Base-by-base conservation (phyloP, 2,113 vertebrate species). In the rabbit (Oryctolagus cuniculus) region DNA sequence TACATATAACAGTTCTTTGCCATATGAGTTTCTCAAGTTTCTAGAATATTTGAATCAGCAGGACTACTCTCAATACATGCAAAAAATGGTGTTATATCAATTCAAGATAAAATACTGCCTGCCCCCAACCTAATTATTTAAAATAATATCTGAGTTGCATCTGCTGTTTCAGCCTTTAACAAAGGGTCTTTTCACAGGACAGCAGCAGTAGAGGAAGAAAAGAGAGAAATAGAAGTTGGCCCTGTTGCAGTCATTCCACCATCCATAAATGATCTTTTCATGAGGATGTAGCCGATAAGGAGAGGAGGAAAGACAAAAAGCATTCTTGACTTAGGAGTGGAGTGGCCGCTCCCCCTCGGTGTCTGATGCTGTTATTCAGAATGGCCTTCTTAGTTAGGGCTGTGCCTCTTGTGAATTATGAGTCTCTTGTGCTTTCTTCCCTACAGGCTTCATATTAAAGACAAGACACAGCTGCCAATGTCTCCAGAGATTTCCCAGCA, bases 381-480 rank as follows among this genome's bases (percentile, higher is more conserved):
- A 81, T 80, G 89, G 79, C 89, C 92, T 90, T 93, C 94, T 91
- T n/a, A 86, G 72, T 91, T 36, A 86, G 72, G 66, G 77, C 88
- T 55, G 70, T 2, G 82, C 70, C 86, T 89, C 91, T 82, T 89
- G 89, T 97, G 96, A 97, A 79, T 95, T 96, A 95, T 51, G 89
- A 91, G 74, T 82, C 64, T 95, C 89, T 63, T 58, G 29, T 34
- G 31, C 53, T 58, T 44, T 84, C 17, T 22, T 6, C 12, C 80
- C 22, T 89, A 49, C 67, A 36, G 36, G 82, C 90, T 92, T 95
- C 94, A 85, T 83, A 90, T 84, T 96, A 91, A 95, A 96, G 96
- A 97, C 89, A 77, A 95, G 95, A 96, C 10, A 27, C 97, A 97
- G 97, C 96, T 97, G 96, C 87, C 83, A 53, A 36, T 55, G 92